Base-by-base conservation (phyloP, 2,888 invertebrate species). In the Eupithecia exiguata region DNA sequence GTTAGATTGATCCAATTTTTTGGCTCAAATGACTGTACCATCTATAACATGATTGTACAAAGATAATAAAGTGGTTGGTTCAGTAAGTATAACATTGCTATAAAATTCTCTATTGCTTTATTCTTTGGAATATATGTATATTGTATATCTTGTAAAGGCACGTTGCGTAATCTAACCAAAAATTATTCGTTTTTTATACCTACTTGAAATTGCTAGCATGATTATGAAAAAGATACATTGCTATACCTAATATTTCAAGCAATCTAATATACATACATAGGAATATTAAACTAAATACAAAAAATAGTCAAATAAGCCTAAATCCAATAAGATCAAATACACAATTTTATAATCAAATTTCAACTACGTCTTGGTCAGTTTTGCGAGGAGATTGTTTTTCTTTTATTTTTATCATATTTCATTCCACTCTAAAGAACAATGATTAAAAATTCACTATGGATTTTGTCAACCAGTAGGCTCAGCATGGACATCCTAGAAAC, bases 371-470 rank as follows among this genome's bases (percentile, higher is more conserved):
- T 71, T 69, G 74, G 71, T 74, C 71, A 66, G 69, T 71, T 61
- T 68, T 46, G 74, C 74, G 74, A 71, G 70, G 68, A 65, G 46
- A 70, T 49, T 68, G 68, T 68, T 62, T 61, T 61, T 10, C 21
- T 61, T 61, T 70, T 25, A 49, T 30, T 5, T 68, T 58, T 14
- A 21, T 1, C 3, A 7, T 21, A 53, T 12, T n/a, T 12, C 21
- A 58, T 58, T 14, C 5, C 58, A 58, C 53, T 53, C n/a, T 12
- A 21, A 21, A 10, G 10, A 53, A 53, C n/a, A 14, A 25, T 53
- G 25, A 58, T 14, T 25, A 58, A 12, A 58, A 53, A 58, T 25
- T 58, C 21, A 3, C 21, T 53, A 53, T 21, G 53, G 53, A 21
- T 21, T 53, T 5, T 14, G 58, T 25, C 58, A 14, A 21, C 25